These are phyloP conservation scores for Probosciger aterrimus DNA, from an alignment of 2,113 vertebrate genomes.

Conservation along the genomic window DNA sequence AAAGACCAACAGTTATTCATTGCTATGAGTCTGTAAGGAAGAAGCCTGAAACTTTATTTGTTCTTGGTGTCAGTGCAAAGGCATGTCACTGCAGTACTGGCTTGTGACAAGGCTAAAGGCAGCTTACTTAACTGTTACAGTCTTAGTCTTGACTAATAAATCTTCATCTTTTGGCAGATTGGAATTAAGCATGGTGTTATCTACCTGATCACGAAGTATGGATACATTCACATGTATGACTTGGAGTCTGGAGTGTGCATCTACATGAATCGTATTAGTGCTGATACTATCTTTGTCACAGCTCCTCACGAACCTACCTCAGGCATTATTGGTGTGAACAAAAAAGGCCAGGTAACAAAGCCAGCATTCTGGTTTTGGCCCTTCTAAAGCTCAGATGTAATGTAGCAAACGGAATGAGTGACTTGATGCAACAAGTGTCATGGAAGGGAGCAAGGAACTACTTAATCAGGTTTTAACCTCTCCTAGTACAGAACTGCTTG, in stretches of 20 bases:
- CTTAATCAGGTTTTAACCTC: background rate
- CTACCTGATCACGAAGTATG: constrained; percentile 92
- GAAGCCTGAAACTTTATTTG: background rate
- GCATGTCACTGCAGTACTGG: background rate
- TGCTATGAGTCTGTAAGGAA: background rate
- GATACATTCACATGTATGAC: constrained; percentile 92
- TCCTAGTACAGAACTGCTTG: background rate
- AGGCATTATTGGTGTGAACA: constrained; percentile 92
- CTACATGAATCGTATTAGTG: constrained; percentile 93
- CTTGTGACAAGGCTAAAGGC: background rate
- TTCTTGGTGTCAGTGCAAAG: background rate
- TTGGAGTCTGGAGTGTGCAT: constrained; percentile 90
- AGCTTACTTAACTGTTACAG: background rate
- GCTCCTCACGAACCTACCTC: constrained; percentile 89
- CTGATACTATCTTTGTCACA: constrained; percentile 92
- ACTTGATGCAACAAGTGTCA: background rate
- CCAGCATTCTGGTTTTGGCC: background rate
- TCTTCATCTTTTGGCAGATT: constrained; percentile 70
- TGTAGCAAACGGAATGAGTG: background rate
- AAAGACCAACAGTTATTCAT: background rate
- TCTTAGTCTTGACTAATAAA: background rate
- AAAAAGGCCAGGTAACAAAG: constrained; percentile 87
- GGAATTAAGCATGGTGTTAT: constrained; percentile 88
- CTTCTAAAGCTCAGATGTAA: background rate
- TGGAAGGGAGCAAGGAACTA: background rate